Evolutionary conservation across 2,797 vertebrate genomes (phyloP).

Genomic region (Lophius americanus): DNA sequence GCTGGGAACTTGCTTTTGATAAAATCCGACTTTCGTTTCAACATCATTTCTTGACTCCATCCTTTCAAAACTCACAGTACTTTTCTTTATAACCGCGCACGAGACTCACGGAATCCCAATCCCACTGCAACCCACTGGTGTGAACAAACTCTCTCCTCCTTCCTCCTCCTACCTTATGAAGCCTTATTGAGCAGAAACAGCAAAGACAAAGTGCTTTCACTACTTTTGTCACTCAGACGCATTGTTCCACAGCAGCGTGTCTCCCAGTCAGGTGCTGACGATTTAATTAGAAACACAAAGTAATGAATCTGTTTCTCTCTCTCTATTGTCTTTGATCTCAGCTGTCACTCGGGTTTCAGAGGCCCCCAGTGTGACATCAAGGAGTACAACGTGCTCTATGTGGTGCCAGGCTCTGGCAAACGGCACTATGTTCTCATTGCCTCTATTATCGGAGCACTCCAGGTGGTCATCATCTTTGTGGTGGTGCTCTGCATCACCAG

Average conservation of each 20-base stretch:
- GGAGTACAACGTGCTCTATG: slow-evolving; percentile 97
- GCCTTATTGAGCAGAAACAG: slow-evolving; percentile 38
- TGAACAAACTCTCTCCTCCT: neutral
- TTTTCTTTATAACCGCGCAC: too few species aligned
- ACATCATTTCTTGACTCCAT: too few species aligned
- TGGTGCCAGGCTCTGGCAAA: slow-evolving; percentile 96
- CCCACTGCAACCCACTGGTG: too few species aligned
- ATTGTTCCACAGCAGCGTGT: slow-evolving; percentile 33
- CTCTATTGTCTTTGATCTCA: slow-evolving; percentile 65
- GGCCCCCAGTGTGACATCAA: slow-evolving; percentile 98
- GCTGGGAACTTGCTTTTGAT: too few species aligned
- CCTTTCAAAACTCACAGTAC: too few species aligned
- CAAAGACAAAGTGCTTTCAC: slow-evolving; percentile 9
- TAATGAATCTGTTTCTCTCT: slow-evolving; percentile 43
- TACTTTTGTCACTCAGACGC: slow-evolving; percentile 18
- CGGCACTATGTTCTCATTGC: slow-evolving; percentile 98
- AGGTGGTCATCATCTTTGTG: slow-evolving; percentile 98
- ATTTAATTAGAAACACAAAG: slow-evolving; percentile 50
- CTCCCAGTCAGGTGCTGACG: slow-evolving; percentile 21
- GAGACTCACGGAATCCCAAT: too few species aligned
- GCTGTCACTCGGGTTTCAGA: slow-evolving; percentile 96
- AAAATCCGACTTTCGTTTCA: too few species aligned
- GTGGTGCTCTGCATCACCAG: slow-evolving; percentile 99
- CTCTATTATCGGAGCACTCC: slow-evolving; percentile 97
- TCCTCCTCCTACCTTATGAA: neutral